Evolutionary conservation across 2,888 invertebrate species (phyloP), one percentile per base, ranked within the genome.

Genomic region (Amphipoea oculea): DNA sequence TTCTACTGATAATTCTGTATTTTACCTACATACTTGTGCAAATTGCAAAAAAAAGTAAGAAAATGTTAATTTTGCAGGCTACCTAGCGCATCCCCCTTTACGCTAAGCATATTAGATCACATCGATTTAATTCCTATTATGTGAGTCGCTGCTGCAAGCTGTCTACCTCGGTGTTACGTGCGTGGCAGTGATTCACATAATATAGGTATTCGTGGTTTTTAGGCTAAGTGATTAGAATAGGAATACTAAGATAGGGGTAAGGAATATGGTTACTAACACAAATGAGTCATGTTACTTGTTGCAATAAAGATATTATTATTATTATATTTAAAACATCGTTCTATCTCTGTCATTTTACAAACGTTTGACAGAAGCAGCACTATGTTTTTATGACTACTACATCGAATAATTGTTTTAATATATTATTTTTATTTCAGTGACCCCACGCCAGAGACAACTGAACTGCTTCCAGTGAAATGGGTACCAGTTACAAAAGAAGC

Each of bases 391-490:
- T 1, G 17, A 23, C 40, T 40, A 40, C 1, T n/a, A 11, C 1
- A n/a, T 23, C n/a, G 36, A 2, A 45, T 0, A 12, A 17, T 0
- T n/a, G 14, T 40, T 29, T 48, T 29, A n/a, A n/a, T 20, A 7
- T 57, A 17, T 42, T 20, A 4, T 11, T 77, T 60, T 4, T 69
- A 4, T 92, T 92, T n/a, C 88, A 94, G 94, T 9, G 84, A 93
- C 60, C 95, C 95, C 17, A 94, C 94, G 4, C 95, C 95, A 1
- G 81, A 86, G 1, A 82, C 78, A 2, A 90, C 90, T 1, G 89
- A 90, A 0, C 70, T 94, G 7, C 81, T 95, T 4, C 93, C 94
- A 40, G 83, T 93, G 0, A 87, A 86, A 81, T 95, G 95, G 94
- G 54, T 78, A n/a, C 91, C 93, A 1, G 29, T 92, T 0, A 89